Evolutionary conservation across 2,113 vertebrate species (phyloP).

Genomic region (Lepus timidus): DNA sequence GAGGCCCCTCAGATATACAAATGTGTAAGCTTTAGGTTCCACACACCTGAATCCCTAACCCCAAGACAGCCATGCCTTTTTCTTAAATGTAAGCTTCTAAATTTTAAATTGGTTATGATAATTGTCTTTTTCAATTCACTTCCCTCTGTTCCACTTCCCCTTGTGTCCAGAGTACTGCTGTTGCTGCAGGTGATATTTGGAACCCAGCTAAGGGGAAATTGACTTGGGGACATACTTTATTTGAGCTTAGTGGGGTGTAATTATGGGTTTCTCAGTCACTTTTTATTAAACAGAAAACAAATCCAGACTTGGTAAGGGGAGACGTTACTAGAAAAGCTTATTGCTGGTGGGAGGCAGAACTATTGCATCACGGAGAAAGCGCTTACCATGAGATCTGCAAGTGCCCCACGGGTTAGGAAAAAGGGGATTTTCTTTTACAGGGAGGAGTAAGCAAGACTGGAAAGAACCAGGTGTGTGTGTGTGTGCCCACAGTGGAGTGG

Average conservation of each 20-base stretch:
- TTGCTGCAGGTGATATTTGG: background rate
- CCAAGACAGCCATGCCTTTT: background rate
- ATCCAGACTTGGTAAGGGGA: background rate
- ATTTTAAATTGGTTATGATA: constrained; percentile 15
- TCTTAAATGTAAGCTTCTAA: background rate
- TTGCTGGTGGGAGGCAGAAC: background rate
- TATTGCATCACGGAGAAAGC: background rate
- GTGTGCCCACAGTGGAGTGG: background rate
- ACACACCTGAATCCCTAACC: background rate
- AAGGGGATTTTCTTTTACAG: background rate
- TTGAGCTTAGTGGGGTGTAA: background rate
- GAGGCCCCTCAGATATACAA: background rate
- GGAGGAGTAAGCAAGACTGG: background rate
- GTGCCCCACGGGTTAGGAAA: background rate
- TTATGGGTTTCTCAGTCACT: background rate
- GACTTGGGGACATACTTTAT: background rate
- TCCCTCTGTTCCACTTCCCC: background rate
- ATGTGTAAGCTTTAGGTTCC: background rate
- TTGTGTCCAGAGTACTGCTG: background rate
- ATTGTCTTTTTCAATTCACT: background rate
- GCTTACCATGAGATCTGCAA: background rate
- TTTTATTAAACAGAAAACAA: constrained; percentile 13
- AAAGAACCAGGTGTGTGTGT: background rate
- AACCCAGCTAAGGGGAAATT: background rate
- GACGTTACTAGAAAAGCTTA: background rate